A percentile compares a stretch with the other conserved stretches of the same genome.
These are phyloP conservation scores for Uropetala carovei DNA, from an alignment of 2,888 invertebrate species.

Conservation along the genomic window DNA sequence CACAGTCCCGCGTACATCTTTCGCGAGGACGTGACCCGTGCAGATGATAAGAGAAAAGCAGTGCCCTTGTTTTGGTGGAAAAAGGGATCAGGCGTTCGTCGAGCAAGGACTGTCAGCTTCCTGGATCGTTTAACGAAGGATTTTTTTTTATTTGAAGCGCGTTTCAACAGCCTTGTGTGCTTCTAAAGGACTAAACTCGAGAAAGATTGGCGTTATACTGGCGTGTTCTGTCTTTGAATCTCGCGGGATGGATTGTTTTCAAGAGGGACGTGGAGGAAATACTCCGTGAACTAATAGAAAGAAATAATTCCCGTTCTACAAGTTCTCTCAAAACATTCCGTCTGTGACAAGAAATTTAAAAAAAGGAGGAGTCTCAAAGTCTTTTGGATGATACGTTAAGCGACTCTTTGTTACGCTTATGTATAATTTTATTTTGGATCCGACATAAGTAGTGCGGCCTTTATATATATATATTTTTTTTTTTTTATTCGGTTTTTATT, in stretches of 20 bases:
- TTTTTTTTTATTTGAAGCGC: no score
- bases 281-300: no score
- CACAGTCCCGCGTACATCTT: neutral
- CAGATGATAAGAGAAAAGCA: neutral
- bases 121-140: no score
- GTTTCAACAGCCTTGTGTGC: no score
- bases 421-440: no score
- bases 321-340: neutral
- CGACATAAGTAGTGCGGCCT: neutral
- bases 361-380: neutral
- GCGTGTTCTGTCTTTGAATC: no score
- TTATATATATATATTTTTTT: no score
- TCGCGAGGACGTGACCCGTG: neutral
- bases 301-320: neutral
- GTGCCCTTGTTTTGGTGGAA: conserved; percentile 19
- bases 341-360: neutral
- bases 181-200: no score
- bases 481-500: neutral
- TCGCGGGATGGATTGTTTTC: no score
- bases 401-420: neutral
- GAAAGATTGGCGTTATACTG: no score
- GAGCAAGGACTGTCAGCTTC: conserved; percentile 67
- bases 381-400: neutral
- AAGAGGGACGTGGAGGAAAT: no score
- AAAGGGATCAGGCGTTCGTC: conserved; percentile 69